These are phyloP conservation scores for Clistopyga incitator DNA, from an alignment of 2,888 invertebrate genomes.

Conservation along the genomic window DNA sequence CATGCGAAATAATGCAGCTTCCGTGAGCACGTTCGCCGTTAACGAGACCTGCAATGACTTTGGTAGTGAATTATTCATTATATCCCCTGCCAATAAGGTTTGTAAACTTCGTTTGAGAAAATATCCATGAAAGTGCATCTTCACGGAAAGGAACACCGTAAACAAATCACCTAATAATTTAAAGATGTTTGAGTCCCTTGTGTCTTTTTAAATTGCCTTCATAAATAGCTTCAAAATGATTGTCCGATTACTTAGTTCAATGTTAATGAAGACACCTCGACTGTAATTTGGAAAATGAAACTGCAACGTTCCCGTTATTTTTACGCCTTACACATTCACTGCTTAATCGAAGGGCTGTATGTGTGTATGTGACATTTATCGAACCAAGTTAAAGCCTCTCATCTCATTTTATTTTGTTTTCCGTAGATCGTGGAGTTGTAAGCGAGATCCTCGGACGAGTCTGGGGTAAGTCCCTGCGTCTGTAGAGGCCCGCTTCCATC, in stretches of 20 bases:
- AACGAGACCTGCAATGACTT: neutral
- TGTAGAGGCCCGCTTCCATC: slow-evolving; percentile 57
- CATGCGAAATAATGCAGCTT: neutral
- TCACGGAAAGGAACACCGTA: no score
- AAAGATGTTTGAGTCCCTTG: no score
- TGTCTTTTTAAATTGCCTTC: neutral
- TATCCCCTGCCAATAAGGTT: no score
- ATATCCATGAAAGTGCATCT: no score
- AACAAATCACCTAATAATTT: no score
- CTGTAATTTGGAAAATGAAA: neutral
- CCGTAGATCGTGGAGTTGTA: slow-evolving; percentile 70
- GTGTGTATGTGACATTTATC: slow-evolving; percentile 1
- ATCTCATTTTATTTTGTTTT: slow-evolving; percentile 67
- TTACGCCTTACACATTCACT: neutral
- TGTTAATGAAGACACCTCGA: neutral
- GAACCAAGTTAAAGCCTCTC: slow-evolving; percentile 53
- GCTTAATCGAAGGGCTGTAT: neutral
- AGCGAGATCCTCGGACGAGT: slow-evolving; percentile 70
- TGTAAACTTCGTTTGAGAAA: no score
- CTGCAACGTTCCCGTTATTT: neutral
- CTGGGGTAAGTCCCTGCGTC: slow-evolving; percentile 72
- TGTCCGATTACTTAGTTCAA: neutral
- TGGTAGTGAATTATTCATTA: neutral
- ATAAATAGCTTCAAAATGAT: neutral
- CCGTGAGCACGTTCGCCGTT: neutral